Evolutionary conservation across 2,113 vertebrate species (phyloP).

Genomic region (Pygoscelis adeliae): DNA sequence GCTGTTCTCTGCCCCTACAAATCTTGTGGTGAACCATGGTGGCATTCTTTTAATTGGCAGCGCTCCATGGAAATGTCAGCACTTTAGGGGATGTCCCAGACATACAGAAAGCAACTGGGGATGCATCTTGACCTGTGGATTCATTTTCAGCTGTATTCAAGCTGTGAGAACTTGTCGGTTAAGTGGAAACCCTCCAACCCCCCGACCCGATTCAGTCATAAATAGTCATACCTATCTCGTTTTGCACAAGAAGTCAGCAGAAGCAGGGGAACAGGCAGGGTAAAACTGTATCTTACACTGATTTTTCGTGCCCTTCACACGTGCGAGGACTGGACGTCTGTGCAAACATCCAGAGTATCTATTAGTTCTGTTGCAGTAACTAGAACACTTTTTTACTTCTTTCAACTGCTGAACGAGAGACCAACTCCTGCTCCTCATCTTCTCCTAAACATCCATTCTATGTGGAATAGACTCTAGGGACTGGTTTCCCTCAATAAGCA

Average conservation of each 20-base stretch:
- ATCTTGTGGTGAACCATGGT: neutral
- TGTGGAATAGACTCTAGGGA: neutral
- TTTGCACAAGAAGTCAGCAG: neutral
- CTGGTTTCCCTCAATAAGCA: neutral
- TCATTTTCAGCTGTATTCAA: neutral
- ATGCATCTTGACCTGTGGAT: neutral
- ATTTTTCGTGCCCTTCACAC: neutral
- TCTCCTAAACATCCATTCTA: neutral
- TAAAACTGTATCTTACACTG: rapidly evolving
- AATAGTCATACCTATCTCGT: neutral
- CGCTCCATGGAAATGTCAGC: neutral
- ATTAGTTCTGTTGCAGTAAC: neutral
- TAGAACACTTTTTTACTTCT: neutral
- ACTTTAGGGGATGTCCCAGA: neutral
- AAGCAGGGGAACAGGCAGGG: neutral
- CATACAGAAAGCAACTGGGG: neutral
- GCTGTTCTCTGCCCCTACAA: neutral
- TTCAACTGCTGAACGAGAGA: neutral
- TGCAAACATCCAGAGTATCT: neutral
- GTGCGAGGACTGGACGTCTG: neutral
- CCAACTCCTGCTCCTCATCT: neutral
- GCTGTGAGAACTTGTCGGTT: neutral
- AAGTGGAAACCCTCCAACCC: neutral
- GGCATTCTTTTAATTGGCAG: neutral
- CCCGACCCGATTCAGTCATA: rapidly evolving